Evolutionary conservation across 2,888 invertebrate genomes (phyloP).

Genomic region (Leucophenga maculata): DNA sequence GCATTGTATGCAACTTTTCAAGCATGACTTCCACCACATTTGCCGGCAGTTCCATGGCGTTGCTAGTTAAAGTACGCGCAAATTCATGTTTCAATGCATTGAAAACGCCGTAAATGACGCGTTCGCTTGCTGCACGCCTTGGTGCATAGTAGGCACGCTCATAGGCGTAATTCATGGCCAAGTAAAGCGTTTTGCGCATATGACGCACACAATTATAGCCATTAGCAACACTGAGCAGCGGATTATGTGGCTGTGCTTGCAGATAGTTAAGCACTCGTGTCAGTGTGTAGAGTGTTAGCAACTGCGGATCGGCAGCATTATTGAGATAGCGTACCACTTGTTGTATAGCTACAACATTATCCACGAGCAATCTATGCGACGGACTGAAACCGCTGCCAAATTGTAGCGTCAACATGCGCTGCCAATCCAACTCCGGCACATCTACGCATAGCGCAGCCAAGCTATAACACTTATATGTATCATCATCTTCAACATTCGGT

Average conservation of each 20-base stretch:
- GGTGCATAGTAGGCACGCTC: conserved; percentile 50
- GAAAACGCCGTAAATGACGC: conserved; percentile 53
- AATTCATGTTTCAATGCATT: conserved; percentile 53
- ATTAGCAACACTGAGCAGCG: conserved; percentile 30
- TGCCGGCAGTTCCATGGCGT: conserved; percentile 49
- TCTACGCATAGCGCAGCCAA: conserved; percentile 42
- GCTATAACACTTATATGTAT: conserved; percentile 39
- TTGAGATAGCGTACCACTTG: conserved; percentile 49
- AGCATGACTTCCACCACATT: conserved; percentile 47
- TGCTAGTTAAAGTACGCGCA: conserved; percentile 41
- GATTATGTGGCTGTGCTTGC: conserved; percentile 51
- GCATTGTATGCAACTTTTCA: conserved; percentile 49
- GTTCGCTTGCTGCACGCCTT: conserved; percentile 49
- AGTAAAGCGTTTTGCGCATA: conserved; percentile 59
- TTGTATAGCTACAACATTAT: conserved; percentile 45
- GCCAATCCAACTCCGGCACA: conserved; percentile 52
- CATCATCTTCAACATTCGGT: conserved; percentile 40
- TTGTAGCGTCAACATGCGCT: conserved; percentile 41
- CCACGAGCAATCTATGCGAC: conserved; percentile 49
- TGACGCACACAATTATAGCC: conserved; percentile 53
- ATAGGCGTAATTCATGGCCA: conserved; percentile 62
- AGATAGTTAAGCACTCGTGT: conserved; percentile 57
- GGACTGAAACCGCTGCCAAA: conserved; percentile 41
- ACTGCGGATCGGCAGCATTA: conserved; percentile 33
- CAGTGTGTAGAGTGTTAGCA: conserved; percentile 54